phyloP scores from a whole-genome alignment of 2,113 vertebrate species.

The Sorex araneus region DNA sequence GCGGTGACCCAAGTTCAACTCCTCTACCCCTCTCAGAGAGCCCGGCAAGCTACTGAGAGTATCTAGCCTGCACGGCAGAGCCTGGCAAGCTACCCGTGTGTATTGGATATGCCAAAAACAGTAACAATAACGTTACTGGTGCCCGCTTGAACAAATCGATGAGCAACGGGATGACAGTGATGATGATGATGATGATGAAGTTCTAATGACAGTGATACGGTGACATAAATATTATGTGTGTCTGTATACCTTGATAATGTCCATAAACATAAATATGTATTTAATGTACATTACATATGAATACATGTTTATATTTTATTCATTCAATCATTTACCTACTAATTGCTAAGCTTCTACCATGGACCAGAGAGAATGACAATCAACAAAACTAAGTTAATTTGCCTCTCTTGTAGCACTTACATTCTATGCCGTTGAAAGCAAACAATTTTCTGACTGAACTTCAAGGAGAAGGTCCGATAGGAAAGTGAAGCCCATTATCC shows the following conservation, averaged over 20 bases:
- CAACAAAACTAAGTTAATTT: rapidly evolving
- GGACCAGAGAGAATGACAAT: not conserved
- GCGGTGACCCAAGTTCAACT: too few species aligned
- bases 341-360: not conserved
- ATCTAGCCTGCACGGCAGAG: too few species aligned
- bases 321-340: not conserved
- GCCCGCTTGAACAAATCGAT: too few species aligned
- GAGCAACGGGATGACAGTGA: too few species aligned
- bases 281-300: not conserved
- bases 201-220: not conserved
- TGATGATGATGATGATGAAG: too few species aligned
- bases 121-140: too few species aligned
- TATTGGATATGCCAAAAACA: too few species aligned
- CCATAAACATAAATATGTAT: not conserved
- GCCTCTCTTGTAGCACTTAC: not conserved
- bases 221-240: not conserved
- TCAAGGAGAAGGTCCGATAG: constrained; percentile 23
- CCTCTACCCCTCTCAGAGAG: too few species aligned
- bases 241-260: not conserved
- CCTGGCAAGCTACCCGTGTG: too few species aligned
- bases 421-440: not conserved
- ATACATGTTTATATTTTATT: not conserved
- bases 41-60: too few species aligned
- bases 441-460: not conserved
- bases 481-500: constrained; percentile 6